Conservation (phyloP, 2,888 invertebrate species). For the Amphipoea lucens region DNA sequence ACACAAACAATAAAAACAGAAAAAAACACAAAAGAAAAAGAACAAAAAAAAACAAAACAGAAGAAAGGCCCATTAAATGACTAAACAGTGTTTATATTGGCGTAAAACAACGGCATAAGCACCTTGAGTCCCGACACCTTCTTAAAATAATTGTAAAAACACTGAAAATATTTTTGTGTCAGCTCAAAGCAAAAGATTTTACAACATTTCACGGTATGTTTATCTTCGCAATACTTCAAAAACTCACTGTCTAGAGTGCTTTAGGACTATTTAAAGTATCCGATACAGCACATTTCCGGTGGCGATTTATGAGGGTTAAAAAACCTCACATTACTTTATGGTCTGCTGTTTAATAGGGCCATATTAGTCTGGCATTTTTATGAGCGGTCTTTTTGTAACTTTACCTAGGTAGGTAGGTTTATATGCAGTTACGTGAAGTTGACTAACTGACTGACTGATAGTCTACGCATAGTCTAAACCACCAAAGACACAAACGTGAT, state of each 20-base stretch:
- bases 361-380: conserved; percentile 53
- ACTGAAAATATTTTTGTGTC: conserved; percentile 41
- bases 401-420: not conserved
- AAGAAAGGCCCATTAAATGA: not conserved
- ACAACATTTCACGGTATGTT: conserved; percentile 35
- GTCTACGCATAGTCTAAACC: not conserved
- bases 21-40: too few relatives aligned
- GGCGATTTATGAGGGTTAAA: conserved; percentile 65
- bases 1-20: too few relatives aligned
- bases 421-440: not conserved
- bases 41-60: too few relatives aligned
- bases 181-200: conserved; percentile 38
- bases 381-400: conserved; percentile 10
- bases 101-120: conserved; percentile 19
- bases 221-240: conserved; percentile 51
- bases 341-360: conserved; percentile 33
- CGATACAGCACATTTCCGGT: conserved; percentile 59
- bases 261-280: conserved; percentile 64
- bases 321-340: conserved; percentile 18
- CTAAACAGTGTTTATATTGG: conserved; percentile 14
- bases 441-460: not conserved
- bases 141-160: conserved; percentile 29
- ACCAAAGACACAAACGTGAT: too few relatives aligned
- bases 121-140: conserved; percentile 19
- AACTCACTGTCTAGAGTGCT: conserved; percentile 47